phyloP scores from a whole-genome alignment of 2,888 invertebrate genomes.

The Keiferia lycopersicella region DNA sequence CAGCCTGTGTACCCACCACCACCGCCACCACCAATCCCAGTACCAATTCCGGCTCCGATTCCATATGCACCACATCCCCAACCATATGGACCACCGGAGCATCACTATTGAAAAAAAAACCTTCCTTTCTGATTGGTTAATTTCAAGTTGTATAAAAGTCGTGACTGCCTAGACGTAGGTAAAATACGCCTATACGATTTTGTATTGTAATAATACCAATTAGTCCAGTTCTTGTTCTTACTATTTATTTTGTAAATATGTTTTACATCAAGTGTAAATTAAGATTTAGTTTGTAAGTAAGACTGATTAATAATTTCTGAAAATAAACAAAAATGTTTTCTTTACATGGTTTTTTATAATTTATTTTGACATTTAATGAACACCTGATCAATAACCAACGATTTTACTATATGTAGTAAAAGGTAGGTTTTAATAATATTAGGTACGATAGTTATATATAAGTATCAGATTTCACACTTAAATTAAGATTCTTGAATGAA shows the following conservation, averaged over 20 bases:
- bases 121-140: background rate
- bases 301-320: conserved; percentile 23
- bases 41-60: conserved; percentile 28
- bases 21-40: conserved; percentile 32
- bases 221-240: conserved; percentile 43
- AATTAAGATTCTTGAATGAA: too few relatives aligned
- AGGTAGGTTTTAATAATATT: too few relatives aligned
- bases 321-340: conserved; percentile 2
- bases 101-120: background rate
- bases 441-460: too few relatives aligned
- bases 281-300: conserved; percentile 21
- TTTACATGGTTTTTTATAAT: background rate
- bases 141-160: background rate
- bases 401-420: too few relatives aligned
- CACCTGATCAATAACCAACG: too few relatives aligned
- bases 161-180: background rate
- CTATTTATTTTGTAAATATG: conserved; percentile 20
- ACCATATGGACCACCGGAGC: conserved; percentile 29
- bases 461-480: too few relatives aligned
- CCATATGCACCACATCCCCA: too few relatives aligned
- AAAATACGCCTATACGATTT: background rate
- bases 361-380: too few relatives aligned
- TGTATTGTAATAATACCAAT: background rate
- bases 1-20: conserved; percentile 33
- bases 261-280: conserved; percentile 9